phyloP scores from a whole-genome alignment of 2,888 invertebrate species.

The Eupeodes luniger region DNA sequence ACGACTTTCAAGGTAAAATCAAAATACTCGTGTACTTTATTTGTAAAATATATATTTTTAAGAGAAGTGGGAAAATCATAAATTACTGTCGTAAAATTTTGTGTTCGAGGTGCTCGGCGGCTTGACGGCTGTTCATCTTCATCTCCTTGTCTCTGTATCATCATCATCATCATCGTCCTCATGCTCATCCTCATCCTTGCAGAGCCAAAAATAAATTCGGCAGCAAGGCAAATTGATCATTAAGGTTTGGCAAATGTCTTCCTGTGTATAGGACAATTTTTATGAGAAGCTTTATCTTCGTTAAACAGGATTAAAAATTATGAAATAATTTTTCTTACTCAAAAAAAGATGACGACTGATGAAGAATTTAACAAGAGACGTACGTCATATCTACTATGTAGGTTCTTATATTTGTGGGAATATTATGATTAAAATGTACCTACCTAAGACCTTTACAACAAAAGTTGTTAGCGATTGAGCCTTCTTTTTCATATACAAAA shows the following conservation, averaged over 20 bases:
- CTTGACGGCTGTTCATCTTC: background rate
- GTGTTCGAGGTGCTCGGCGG: too few relatives aligned
- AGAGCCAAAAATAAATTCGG: background rate
- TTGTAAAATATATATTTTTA: too few relatives aligned
- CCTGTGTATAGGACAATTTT: slow-evolving; percentile 63
- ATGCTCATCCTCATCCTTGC: too few relatives aligned
- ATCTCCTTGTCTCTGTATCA: too few relatives aligned
- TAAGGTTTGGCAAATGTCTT: slow-evolving; percentile 72
- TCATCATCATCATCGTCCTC: too few relatives aligned
- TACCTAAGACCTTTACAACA: too few relatives aligned
- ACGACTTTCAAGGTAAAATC: slow-evolving; percentile 7
- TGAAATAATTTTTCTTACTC: slow-evolving; percentile 54
- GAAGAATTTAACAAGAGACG: slow-evolving; percentile 14
- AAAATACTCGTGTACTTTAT: background rate
- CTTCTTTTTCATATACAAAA: background rate
- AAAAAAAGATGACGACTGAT: background rate
- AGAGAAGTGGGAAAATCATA: slow-evolving; percentile 51
- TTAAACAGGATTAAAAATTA: slow-evolving; percentile 64
- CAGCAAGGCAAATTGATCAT: slow-evolving; percentile 64
- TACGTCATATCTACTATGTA: slow-evolving; percentile 23
- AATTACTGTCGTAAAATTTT: slow-evolving; percentile 57
- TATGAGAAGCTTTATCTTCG: slow-evolving; percentile 53
- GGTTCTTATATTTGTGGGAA: too few relatives aligned
- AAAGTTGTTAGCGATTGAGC: too few relatives aligned
- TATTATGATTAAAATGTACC: too few relatives aligned